phyloP scores from a whole-genome alignment of 2,797 vertebrate genomes.

The Nannoperca australis region DNA sequence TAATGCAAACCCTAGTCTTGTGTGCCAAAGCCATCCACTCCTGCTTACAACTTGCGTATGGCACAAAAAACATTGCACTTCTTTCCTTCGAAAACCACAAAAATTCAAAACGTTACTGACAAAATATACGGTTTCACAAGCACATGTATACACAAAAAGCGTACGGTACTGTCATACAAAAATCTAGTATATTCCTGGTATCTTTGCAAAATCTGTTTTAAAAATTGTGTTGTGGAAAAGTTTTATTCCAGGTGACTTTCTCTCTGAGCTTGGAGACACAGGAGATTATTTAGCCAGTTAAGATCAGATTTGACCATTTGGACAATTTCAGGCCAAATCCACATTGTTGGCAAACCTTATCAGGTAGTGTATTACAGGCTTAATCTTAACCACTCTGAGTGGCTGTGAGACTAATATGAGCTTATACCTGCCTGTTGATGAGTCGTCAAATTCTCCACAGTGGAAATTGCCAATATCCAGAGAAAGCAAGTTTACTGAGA shows the following conservation, averaged over 20 bases:
- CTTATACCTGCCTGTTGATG: slow-evolving; percentile 35
- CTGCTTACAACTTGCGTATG: neutral
- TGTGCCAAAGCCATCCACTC: neutral
- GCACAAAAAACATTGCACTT: too few species aligned
- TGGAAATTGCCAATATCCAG: neutral
- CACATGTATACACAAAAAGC: neutral
- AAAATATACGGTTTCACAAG: neutral
- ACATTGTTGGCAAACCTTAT: slow-evolving; percentile 29
- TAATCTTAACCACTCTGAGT: slow-evolving; percentile 11
- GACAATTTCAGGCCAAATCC: slow-evolving; percentile 17
- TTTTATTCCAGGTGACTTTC: neutral
- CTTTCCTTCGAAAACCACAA: too few species aligned
- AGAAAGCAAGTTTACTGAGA: neutral
- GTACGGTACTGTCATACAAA: neutral
- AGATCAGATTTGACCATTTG: slow-evolving; percentile 22
- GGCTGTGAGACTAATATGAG: slow-evolving; percentile 19
- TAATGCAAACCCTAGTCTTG: neutral
- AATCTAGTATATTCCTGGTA: neutral
- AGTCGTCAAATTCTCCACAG: neutral
- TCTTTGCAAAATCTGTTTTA: neutral
- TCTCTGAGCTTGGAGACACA: neutral
- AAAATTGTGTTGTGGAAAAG: neutral
- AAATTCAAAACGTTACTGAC: too few species aligned
- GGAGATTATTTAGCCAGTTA: slow-evolving; percentile 1
- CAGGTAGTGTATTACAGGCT: slow-evolving; percentile 21